These are phyloP conservation scores for Euzetes globulus DNA, from an alignment of 2,888 invertebrate genomes.

Conservation along the genomic window DNA sequence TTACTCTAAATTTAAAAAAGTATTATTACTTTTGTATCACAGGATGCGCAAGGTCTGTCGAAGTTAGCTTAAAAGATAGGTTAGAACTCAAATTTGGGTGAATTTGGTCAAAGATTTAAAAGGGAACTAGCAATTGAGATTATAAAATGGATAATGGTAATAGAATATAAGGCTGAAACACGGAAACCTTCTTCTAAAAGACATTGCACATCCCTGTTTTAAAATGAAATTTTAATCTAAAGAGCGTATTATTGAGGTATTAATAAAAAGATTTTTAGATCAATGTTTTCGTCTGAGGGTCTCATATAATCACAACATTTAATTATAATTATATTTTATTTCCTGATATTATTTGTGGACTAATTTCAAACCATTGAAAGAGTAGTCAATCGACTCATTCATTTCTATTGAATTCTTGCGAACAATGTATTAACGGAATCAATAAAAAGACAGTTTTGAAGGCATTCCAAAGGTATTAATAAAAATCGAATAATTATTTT, in stretches of 20 bases:
- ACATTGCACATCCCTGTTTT: neutral
- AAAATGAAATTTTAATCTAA: neutral
- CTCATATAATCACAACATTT: neutral
- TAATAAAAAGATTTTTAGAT: conserved; percentile 2
- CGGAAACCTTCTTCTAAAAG: no score
- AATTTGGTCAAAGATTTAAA: no score
- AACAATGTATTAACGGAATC: neutral
- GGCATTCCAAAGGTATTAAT: neutral
- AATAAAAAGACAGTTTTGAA: neutral
- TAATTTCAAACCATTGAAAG: neutral
- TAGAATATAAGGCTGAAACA: no score
- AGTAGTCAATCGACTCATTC: no score
- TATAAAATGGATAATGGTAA: no score
- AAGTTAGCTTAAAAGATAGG: no score
- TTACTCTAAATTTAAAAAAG: no score
- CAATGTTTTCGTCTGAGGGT: conserved; percentile 1
- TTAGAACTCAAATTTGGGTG: no score
- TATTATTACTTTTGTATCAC: no score
- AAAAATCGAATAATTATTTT: neutral
- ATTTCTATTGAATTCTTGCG: no score
- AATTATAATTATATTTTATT: neutral
- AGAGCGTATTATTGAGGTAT: neutral
- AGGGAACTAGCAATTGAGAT: no score
- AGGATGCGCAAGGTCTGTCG: no score
- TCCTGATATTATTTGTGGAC: conserved; percentile 4